Conservation (phyloP, 2,113 vertebrate genomes). For the Lepus americanus region DNA sequence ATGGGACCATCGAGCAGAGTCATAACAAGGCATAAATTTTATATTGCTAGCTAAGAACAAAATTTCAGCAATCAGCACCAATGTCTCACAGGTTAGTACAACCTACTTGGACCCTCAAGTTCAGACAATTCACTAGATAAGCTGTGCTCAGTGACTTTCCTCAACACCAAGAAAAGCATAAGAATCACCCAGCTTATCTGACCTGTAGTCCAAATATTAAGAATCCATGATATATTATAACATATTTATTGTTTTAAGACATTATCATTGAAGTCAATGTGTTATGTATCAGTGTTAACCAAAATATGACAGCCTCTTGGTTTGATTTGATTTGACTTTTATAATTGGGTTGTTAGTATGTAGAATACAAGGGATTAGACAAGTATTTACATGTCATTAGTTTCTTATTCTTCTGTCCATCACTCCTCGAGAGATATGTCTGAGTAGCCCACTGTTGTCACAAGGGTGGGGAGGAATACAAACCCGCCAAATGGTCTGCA, state of each 20-base stretch:
- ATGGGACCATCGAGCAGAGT: not conserved
- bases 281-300: not conserved
- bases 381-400: not conserved
- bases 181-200: not conserved
- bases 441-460: not conserved
- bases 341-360: not conserved
- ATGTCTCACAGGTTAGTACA: not conserved
- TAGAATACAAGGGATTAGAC: not conserved
- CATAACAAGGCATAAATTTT: not conserved
- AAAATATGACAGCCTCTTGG: not conserved
- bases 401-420: not conserved
- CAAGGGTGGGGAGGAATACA: not conserved
- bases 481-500: rapidly evolving
- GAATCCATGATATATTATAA: not conserved
- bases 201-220: not conserved
- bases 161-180: not conserved
- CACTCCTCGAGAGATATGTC: not conserved
- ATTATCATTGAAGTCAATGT: not conserved
- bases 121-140: not conserved
- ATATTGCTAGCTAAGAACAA: not conserved
- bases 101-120: not conserved
- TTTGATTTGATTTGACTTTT: not conserved
- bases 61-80: not conserved
- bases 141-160: not conserved
- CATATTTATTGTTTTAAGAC: not conserved